These are phyloP conservation scores for Cephalotes varians DNA, from an alignment of 2,888 invertebrate species.

Conservation along the genomic window DNA sequence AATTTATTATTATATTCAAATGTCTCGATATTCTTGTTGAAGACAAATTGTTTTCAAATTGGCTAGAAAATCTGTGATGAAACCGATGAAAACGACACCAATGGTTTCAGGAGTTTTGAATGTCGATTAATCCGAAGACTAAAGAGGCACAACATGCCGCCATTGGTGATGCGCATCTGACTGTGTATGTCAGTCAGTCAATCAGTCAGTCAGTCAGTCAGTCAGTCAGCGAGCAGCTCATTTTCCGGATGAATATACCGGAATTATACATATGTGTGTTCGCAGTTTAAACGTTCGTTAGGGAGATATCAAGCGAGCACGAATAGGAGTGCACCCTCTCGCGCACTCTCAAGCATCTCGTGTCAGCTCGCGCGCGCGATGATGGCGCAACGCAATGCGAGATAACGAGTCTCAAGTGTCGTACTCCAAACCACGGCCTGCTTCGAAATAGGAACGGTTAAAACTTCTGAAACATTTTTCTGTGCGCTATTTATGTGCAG, in stretches of 20 bases:
- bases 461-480: conserved; percentile 80
- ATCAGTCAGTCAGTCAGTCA: conserved; percentile 32
- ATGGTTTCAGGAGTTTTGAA: neutral
- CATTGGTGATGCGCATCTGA: neutral
- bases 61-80: neutral
- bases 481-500: conserved; percentile 75
- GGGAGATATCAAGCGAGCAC: conserved; percentile 44
- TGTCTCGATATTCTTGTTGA: neutral
- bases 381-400: conserved; percentile 70
- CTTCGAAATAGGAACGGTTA: conserved; percentile 64
- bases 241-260: conserved; percentile 17
- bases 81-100: neutral
- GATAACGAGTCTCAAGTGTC: conserved; percentile 78
- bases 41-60: neutral
- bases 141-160: neutral
- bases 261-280: conserved; percentile 10
- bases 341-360: conserved; percentile 27
- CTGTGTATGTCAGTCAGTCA: neutral
- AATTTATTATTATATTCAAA: too few species aligned
- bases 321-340: conserved; percentile 15
- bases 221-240: conserved; percentile 5
- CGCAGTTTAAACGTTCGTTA: conserved; percentile 58
- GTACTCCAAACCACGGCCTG: conserved; percentile 73
- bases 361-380: conserved; percentile 30
- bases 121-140: conserved; percentile 3